Evolutionary conservation across 2,797 vertebrate genomes (phyloP), one percentile per base, ranked within the genome.

Genomic region (Eurystomus glaucurus): DNA sequence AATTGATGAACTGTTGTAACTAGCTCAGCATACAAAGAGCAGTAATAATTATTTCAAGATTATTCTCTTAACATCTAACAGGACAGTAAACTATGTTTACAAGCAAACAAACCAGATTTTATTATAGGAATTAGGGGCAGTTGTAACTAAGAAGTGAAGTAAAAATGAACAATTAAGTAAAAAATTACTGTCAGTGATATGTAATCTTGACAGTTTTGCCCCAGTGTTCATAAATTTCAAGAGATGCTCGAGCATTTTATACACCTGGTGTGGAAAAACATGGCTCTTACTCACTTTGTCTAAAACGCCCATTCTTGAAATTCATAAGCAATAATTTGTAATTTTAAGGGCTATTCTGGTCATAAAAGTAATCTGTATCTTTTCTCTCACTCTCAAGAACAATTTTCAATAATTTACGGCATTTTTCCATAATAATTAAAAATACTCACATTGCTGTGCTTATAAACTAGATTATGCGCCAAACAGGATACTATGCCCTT

Each of bases 91-190:
- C 31, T 57, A 57, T n/a, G 20, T 46, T 87, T 69, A 78, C 28
- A 85, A 72, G 37, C n/a, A 93, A 83, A 21, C 37, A 72, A 88
- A 29, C 16, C 43, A 48, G 11, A 58, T 90, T 79, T 90, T 88
- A 80, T 68, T 86, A 39, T 21, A 29, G 14, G 33, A 86, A 78
- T 74, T 80, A 83, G 16, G 10, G 26, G 8, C 22, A 93, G 6
- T 88, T 95, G n/a, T 74, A 88, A 83, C 19, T 85, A 61, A 75
- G 48, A 46, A 35, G 18, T 43, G 69, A 95, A 91, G 20, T 71
- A 69, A 91, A 91, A 72, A 64, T 68, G 2, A 91, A 64, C 55
- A 81, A 51, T 45, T 10, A 78, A 61, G 9, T 71, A 62, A 84
- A 92, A 86, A 64, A 70, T 3, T 25, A 37, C 46, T 74, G 51